These are phyloP conservation scores for Peromyscus californicus DNA, from an alignment of 2,113 vertebrate species.

Conservation along the genomic window DNA sequence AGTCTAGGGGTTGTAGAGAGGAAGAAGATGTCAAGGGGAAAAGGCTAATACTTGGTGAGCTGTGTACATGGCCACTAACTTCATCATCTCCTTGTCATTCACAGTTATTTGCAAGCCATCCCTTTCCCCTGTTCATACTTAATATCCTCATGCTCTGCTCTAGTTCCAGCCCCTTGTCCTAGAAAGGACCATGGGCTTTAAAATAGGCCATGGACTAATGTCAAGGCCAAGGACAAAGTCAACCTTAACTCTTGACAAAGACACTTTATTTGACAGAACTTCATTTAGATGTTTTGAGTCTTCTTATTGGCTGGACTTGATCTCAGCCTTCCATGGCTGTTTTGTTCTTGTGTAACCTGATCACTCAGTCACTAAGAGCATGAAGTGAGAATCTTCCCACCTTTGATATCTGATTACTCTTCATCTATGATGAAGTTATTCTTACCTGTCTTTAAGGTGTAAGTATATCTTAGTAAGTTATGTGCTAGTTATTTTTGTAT, in stretches of 20 bases:
- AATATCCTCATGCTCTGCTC: neutral
- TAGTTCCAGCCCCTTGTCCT: neutral
- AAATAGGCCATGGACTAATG: accelerated
- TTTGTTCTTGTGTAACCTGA: neutral
- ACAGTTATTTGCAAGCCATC: neutral
- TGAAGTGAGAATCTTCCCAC: neutral
- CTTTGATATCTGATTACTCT: neutral
- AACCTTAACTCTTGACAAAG: neutral
- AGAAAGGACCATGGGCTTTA: accelerated
- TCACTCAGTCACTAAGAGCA: no score
- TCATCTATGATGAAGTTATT: neutral
- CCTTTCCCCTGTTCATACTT: neutral
- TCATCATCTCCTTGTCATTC: neutral
- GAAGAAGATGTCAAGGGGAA: accelerated
- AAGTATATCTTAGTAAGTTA: neutral
- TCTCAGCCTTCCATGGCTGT: neutral
- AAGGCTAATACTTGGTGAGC: no score
- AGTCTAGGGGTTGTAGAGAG: neutral
- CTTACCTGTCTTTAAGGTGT: neutral
- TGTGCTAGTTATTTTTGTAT: neutral
- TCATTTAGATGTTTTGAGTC: neutral
- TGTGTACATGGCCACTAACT: neutral
- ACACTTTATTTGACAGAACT: neutral
- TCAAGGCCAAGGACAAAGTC: neutral
- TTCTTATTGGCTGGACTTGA: neutral